Percentiles rank a stretch among this genome's conserved stretches.
These are phyloP conservation scores for Nycticorax nycticorax DNA, from an alignment of 2,113 vertebrate genomes.

Conservation along the genomic window DNA sequence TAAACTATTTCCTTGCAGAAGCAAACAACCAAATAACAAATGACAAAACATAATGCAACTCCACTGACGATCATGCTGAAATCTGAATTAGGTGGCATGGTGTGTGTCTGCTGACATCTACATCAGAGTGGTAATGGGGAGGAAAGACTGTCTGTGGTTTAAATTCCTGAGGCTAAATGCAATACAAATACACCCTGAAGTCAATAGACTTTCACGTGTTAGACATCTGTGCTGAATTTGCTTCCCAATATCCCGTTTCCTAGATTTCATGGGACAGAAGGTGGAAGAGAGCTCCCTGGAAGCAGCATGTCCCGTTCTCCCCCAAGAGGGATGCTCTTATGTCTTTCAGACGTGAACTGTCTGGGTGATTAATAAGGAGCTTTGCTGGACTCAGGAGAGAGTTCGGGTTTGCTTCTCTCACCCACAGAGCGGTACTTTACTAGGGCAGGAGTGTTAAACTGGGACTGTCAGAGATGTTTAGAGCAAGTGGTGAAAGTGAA, in stretches of 20 bases:
- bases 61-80: background rate
- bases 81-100: background rate
- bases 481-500: background rate
- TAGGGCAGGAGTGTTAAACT: background rate
- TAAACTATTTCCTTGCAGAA: background rate
- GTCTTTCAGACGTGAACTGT: background rate
- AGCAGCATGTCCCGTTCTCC: background rate
- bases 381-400: background rate
- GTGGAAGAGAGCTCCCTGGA: background rate
- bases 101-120: background rate
- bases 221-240: background rate
- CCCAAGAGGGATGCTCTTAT: background rate
- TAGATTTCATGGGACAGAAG: background rate
- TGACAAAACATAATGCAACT: background rate
- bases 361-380: constrained; percentile 10
- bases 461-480: background rate
- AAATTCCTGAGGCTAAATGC: background rate
- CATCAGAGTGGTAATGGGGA: background rate
- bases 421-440: background rate
- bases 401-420: background rate
- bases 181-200: background rate
- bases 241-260: background rate
- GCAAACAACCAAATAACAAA: background rate
- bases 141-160: background rate
- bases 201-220: background rate